These are phyloP conservation scores for Leucoraja ocellata DNA, from an alignment of 2,797 vertebrate species.

Conservation along the genomic window DNA sequence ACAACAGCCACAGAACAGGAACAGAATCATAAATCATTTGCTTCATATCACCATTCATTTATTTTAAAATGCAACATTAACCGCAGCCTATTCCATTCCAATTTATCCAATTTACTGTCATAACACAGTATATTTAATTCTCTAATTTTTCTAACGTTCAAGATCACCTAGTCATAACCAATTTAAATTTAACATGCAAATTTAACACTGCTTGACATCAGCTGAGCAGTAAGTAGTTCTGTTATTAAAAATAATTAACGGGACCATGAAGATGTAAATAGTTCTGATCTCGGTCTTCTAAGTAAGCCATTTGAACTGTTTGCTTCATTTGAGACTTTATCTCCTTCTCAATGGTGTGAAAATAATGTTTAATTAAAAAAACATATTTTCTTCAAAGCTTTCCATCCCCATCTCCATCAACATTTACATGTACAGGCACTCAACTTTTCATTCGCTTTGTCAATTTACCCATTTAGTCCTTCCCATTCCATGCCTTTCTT, in stretches of 20 bases:
- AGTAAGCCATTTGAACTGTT: background rate
- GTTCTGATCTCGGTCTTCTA: slow-evolving; percentile 5
- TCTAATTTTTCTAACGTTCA: slow-evolving; percentile 27
- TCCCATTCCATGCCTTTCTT: background rate
- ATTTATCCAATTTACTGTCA: slow-evolving; percentile 29
- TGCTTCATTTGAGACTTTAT: background rate
- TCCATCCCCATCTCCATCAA: background rate
- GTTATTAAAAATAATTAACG: slow-evolving; percentile 31
- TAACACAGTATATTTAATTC: slow-evolving; percentile 29
- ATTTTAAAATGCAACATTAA: slow-evolving; percentile 26
- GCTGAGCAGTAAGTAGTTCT: background rate
- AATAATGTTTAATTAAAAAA: background rate
- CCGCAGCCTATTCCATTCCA: slow-evolving; percentile 20
- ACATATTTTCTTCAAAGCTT: background rate
- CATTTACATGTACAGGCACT: too few species aligned
- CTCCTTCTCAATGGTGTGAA: too few species aligned
- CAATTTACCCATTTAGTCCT: background rate
- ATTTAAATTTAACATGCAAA: slow-evolving; percentile 33
- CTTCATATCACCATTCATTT: background rate
- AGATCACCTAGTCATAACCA: slow-evolving; percentile 26
- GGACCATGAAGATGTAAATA: slow-evolving; percentile 24
- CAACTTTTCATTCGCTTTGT: background rate
- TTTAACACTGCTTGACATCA: slow-evolving; percentile 14
- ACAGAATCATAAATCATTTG: background rate
- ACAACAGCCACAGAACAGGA: background rate